Evolutionary conservation across 2,888 invertebrate genomes (phyloP), one percentile per base, ranked within the genome.

Genomic region (Pachydiplax longipennis): DNA sequence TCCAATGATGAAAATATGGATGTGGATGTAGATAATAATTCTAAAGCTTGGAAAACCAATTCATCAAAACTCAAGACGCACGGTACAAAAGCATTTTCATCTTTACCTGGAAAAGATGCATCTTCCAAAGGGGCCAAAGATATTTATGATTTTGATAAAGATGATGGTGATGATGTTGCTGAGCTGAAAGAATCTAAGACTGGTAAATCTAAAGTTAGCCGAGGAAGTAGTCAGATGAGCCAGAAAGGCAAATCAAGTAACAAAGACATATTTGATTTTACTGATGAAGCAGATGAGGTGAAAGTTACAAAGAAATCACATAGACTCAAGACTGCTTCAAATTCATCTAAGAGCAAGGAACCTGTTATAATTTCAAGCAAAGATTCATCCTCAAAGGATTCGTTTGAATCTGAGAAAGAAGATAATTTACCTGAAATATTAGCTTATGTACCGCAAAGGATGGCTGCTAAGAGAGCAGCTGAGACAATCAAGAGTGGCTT

Each of bases 391-490:
- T 87, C 87, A 6, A 87, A 87, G 61, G 87, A 87, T 37, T 87
- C 87, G 18, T 87, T 87, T 65, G 87, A 87, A 80, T 91, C 53
- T 96, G 96, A 92, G 93, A 93, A 25, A 92, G 93, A 90, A 87
- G 92, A 92, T 91, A 25, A 96, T 92, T 93, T 95, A 92, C 94
- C 94, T 92, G 96, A 96, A 93, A 95, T 97, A 83, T 95, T 97
- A 80, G 96, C 97, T 0, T 97, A 98, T 93, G 98, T 98, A 37
- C 98, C 98, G 1, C 98, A 98, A 93, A 95, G 98, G 91, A 97
- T 98, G 94, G 98, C 98, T 0, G 98, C 98, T 18, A 98, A 98
- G 93, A 98, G 98, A 93, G 98, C 98, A 0, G 98, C 98, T 1
- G 98, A 98, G 92, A 97, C 98, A 93, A 97, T 98, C 91, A 97